Evolutionary conservation across 2,888 invertebrate genomes (phyloP), one percentile per base, ranked within the genome.

Genomic region (Aleiodes leptofemur): DNA sequence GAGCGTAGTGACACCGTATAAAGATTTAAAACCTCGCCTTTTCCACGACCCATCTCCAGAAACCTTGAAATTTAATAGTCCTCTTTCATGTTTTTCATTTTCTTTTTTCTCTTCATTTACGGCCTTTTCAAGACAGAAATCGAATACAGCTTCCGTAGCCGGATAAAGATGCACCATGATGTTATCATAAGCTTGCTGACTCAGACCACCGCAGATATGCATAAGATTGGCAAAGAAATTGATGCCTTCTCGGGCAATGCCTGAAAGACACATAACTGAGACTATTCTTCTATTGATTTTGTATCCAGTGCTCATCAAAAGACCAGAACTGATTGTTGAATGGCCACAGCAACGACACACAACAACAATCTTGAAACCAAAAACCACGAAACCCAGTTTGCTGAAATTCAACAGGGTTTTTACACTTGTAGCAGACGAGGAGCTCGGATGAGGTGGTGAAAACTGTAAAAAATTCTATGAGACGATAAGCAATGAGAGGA

Each of bases 231-330:
- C 79, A 78, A 83, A 83, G 38, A 79, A 66, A 73, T 83, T 81
- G 8, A 83, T 73, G 50, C 83, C 82, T 76, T 82, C 34, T 57
- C 73, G 50, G 56, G 64, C 73, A 64, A 69, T 55, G 31, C 81
- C 81, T 57, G 80, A 68, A n/a, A 76, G 64, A 48, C 66, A 55
- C 64, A 73, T 64, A n/a, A 70, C 76, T 3, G 73, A 66, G 38
- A 82, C 81, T 72, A 83, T 79, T 73, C 80, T 74, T 23, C 80
- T 56, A 64, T 83, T 82, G 51, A 83, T 78, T 77, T 83, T 82
- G 72, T 72, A 83, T 23, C 23, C 23, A 23, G 1, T 23, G 23
- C 23, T 2, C 1, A 1, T 23, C 1, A 23, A 23, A 23, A 2
- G 23, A 23, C 2, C 23, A 23, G 23, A 23, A 23, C 2, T 23